phyloP scores from a whole-genome alignment of 2,888 invertebrate genomes.

The Oscheius myriophilus region DNA sequence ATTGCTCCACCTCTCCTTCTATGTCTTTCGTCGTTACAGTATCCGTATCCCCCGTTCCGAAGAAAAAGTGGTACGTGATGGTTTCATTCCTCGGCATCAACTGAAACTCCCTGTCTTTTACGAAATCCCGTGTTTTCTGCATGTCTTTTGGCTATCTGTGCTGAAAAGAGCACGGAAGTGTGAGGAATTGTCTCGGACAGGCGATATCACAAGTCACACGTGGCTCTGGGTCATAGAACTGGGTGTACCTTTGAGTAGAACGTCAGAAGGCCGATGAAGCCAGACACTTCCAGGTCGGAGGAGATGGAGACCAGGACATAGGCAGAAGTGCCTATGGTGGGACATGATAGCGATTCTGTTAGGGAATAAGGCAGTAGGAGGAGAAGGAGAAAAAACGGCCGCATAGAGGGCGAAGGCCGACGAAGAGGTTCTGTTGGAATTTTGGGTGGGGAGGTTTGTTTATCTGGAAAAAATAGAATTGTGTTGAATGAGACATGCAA shows the following conservation, averaged over 20 bases:
- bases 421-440: no score
- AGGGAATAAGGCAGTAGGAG: not conserved
- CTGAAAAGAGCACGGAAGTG: conserved; percentile 3
- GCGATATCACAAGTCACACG: no score
- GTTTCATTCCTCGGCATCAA: conserved; percentile 30
- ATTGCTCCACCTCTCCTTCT: conserved; percentile 18
- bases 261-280: conserved; percentile 34
- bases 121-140: not conserved
- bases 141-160: not conserved
- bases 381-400: conserved; percentile 8
- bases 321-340: conserved; percentile 47
- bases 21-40: conserved; percentile 22
- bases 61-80: conserved; percentile 26
- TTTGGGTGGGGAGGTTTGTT: no score
- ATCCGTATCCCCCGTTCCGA: conserved; percentile 6
- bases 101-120: conserved; percentile 16
- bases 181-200: conserved; percentile 24
- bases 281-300: conserved; percentile 24
- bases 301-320: conserved; percentile 47
- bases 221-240: no score
- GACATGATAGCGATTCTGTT: conserved; percentile 35
- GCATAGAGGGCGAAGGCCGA: not conserved
- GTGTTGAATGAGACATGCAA: not conserved
- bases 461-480: not conserved
- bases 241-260: conserved; percentile 37